These are phyloP conservation scores for Limanda limanda DNA, from an alignment of 2,113 vertebrate genomes.

Conservation along the genomic window DNA sequence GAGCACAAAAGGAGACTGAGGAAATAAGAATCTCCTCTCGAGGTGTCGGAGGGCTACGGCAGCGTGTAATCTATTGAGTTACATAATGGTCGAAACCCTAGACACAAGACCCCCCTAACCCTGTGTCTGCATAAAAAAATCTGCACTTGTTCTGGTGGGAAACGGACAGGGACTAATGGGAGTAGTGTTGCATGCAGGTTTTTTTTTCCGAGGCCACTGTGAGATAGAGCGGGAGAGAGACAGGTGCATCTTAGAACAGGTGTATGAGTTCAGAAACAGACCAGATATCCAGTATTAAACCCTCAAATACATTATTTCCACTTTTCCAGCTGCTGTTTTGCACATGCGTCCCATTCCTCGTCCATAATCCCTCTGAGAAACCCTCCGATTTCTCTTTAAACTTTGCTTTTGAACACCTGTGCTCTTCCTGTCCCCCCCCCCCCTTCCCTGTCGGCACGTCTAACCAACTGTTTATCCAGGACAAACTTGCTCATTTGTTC, in stretches of 20 bases:
- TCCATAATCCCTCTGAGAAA: conserved; percentile 32
- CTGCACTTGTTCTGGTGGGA: conserved; percentile 25
- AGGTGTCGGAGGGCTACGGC: conserved; percentile 64
- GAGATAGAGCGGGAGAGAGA: conserved; percentile 1
- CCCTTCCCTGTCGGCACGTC: conserved; percentile 63
- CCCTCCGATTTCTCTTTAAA: background rate
- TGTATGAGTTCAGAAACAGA: conserved; percentile 11
- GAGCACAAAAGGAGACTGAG: conserved; percentile 64
- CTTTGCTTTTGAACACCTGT: conserved; percentile 23
- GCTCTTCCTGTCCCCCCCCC: conserved; percentile 3
- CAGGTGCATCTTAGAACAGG: conserved; percentile 65
- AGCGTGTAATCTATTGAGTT: conserved; percentile 73
- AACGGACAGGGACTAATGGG: conserved; percentile 25
- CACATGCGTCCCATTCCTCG: background rate
- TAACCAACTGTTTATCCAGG: conserved; percentile 60
- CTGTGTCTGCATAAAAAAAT: conserved; percentile 29
- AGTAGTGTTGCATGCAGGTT: background rate
- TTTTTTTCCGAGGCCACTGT: background rate
- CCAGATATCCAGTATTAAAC: too few species aligned
- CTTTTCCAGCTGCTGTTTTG: background rate
- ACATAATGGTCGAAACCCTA: conserved; percentile 73
- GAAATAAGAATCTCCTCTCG: conserved; percentile 66
- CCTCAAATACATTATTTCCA: background rate
- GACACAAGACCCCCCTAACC: conserved; percentile 25
- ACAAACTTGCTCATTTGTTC: conserved; percentile 70